Conservation (phyloP, 2,113 vertebrate genomes). For the Cryptoleucopteryx plumbea region DNA sequence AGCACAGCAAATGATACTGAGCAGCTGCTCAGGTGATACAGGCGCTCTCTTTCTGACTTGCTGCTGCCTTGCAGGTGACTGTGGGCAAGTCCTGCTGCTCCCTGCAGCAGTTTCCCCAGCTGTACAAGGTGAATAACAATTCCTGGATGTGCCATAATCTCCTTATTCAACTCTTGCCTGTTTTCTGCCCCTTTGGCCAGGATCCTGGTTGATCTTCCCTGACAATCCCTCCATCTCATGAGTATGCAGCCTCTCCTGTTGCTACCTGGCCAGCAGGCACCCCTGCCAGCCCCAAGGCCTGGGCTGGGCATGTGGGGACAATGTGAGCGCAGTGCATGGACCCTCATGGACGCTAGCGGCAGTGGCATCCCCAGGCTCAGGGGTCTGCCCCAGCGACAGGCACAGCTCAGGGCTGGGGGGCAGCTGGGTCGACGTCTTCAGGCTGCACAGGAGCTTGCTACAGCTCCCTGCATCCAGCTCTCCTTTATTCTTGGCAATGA, state of each 20-base stretch:
- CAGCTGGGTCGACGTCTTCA: too few relatives aligned
- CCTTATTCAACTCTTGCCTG: neutral
- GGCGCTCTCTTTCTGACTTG: neutral
- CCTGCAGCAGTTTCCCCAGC: neutral
- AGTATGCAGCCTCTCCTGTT: neutral
- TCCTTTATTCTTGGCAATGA: neutral
- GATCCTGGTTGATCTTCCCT: neutral
- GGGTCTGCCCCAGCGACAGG: neutral
- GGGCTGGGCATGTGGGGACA: neutral
- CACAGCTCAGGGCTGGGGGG: too few relatives aligned
- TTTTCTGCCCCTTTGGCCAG: neutral
- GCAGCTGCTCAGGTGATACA: neutral
- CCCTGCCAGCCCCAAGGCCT: neutral
- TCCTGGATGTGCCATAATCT: neutral
- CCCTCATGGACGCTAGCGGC: too few relatives aligned
- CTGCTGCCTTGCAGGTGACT: neutral
- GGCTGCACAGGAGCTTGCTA: too few relatives aligned
- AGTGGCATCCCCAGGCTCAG: too few relatives aligned
- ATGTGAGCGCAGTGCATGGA: rapidly evolving
- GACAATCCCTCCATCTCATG: neutral
- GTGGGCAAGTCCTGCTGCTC: neutral
- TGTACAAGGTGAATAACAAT: neutral
- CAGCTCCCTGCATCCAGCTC: neutral
- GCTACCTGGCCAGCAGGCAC: neutral
- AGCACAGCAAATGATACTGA: neutral